Base-by-base conservation (phyloP, 1,140 invertebrate genomes). In the Eumaeus atala region DNA sequence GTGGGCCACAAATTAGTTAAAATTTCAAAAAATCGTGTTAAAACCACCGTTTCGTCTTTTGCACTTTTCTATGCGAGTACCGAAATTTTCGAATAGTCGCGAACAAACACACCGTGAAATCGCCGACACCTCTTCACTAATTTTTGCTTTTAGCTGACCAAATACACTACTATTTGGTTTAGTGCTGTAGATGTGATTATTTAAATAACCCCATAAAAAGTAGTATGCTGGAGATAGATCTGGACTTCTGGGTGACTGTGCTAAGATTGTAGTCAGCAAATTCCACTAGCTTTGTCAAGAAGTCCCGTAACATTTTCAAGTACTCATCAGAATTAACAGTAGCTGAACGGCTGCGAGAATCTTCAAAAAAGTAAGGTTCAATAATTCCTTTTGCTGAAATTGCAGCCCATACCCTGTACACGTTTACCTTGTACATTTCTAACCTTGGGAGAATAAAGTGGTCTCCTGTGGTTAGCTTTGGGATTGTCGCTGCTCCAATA, bases 321-420 rank as follows among this genome's bases (percentile, higher is more conserved):
- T 72, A 73, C 21, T 60, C 58, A 21, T 54, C 52, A 61, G 48
- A 64, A 56, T 70, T 72, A 48, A 74, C 61, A 38, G 54, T 67
- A 55, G 67, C 40, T 58, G 65, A 38, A 60, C 50, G 64, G 48
- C 61, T 63, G 47, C 59, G 55, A 57, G 38, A 40, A 59, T 63
- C 49, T 58, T 61, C 56, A 51, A n/a, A n/a, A n/a, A n/a, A 69
- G 52, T 65, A 70, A 53, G 67, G 61, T 17, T 66, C 66, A 58
- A 76, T 70, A 28, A 76, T 64, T 59, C 64, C 60, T 53, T 40
- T 55, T 47, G 52, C 54, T 55, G 66, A 62, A 58, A 56, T 10
- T 28, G 21, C 21, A 28, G 21, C 21, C 6, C 6, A 28, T 66
- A 58, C n/a, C 58, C 56, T 10, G n/a, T 51, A n/a, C n/a, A n/a